Base-by-base conservation (phyloP, 1,140 invertebrate species). In the Drosophila trapezifrons region DNA sequence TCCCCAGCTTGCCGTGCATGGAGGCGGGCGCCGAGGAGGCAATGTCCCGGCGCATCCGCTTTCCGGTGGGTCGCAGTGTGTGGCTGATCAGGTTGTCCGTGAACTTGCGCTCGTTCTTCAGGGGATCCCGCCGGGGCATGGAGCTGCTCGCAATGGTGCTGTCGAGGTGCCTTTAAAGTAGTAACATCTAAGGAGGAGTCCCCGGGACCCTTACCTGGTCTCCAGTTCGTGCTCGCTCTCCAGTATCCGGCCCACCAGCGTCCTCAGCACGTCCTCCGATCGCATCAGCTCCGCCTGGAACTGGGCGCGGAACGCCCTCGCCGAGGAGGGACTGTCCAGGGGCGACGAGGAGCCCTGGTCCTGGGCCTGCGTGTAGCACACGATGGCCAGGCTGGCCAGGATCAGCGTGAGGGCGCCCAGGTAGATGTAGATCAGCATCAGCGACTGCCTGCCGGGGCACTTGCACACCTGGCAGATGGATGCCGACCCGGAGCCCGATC, bases 371-470 rank as follows among this genome's bases (percentile, higher is more conserved):
- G 90, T 86, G 22, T 91, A 91, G 58, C 91, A 91, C 10, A 91
- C 70, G 15, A 91, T 81, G 7, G 85, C 56, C 3, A 91, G 70
- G 17, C 79, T 87, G 47, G 90, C 90, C 67, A 91, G 29, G 56
- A 91, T 77, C 0, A 91, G 67, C 4, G 85, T 80, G 10, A 91
- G 73, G 15, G 85, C 83, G 1, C 82, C 90, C 51, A 91, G 42
- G 58, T 91, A 91, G 15, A 91, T 75, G 54, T 91, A 91, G 35
- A 91, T 76, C 8, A 89, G 73, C 7, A 54, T 54, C 29, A 91
- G 40, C 12, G 90, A 90, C 38, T 27, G 37, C 2, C 22, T 37
- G 2, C 22, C 42, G 2, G 17, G 38, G 49, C 64, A 69, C 49
- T 70, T 20, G 51, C 67, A 69, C 17, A n/a, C 22, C n/a, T 18